A percentile compares a stretch with the other conserved stretches of the same genome.
Conservation (phyloP, 2,113 vertebrate species). For the Myxocyprinus asiaticus region DNA sequence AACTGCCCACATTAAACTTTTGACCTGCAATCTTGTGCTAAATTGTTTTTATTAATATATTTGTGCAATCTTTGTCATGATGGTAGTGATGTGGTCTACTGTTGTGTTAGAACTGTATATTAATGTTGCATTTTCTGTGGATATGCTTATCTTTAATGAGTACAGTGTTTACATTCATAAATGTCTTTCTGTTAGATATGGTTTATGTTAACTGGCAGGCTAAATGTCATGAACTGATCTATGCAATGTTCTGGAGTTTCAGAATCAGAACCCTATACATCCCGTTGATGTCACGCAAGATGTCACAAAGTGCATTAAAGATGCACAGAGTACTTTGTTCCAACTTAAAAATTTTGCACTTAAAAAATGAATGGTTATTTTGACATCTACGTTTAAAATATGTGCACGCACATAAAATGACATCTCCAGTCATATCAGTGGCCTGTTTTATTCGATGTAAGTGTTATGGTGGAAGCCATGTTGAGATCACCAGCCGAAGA, state of each 20-base stretch:
- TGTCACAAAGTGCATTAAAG: too few relatives aligned
- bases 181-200: slow-evolving; percentile 5
- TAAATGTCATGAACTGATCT: too few relatives aligned
- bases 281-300: too few relatives aligned
- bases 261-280: too few relatives aligned
- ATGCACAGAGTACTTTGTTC: too few relatives aligned
- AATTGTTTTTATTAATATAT: slow-evolving; percentile 15
- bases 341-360: too few relatives aligned
- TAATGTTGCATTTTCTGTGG: not conserved
- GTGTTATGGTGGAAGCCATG: not conserved
- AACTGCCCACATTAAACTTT: not conserved
- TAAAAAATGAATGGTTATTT: too few relatives aligned
- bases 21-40: not conserved
- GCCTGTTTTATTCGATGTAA: not conserved
- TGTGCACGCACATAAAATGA: too few relatives aligned
- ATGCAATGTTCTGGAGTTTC: too few relatives aligned
- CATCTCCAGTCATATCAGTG: too few relatives aligned
- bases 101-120: slow-evolving; percentile 3
- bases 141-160: slow-evolving; percentile 7
- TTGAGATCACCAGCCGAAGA: not conserved
- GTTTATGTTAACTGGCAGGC: too few relatives aligned
- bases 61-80: slow-evolving; percentile 6
- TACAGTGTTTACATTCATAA: slow-evolving; percentile 25
- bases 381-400: too few relatives aligned
- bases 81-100: not conserved